Conservation (phyloP, 2,113 vertebrate species). For the Phylloscopus trochilus region DNA sequence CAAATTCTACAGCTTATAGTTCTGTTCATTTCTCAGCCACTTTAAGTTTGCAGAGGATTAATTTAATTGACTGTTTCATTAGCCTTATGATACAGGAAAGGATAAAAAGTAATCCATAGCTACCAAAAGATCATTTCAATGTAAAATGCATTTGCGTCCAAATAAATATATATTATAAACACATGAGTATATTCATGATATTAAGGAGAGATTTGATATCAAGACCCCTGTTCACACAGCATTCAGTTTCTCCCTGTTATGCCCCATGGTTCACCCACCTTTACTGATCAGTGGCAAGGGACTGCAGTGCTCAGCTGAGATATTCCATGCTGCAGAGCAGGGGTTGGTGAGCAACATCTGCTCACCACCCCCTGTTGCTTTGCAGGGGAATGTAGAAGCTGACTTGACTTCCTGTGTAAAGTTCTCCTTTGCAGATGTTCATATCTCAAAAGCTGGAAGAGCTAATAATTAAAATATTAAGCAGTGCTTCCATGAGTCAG, state of each 20-base stretch:
- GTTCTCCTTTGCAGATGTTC: conserved; percentile 47
- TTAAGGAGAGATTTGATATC: not conserved
- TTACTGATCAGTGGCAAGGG: not conserved
- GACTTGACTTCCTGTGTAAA: not conserved
- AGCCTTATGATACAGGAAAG: conserved; percentile 26
- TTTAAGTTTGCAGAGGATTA: conserved; percentile 54
- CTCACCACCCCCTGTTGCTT: conserved; percentile 3
- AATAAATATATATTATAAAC: not conserved
- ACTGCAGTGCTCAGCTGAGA: not conserved
- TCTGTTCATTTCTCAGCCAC: conserved; percentile 8
- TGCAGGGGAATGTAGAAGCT: not conserved
- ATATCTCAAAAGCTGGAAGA: conserved; percentile 21
- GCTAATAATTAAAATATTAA: conserved; percentile 55
- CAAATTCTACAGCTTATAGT: conserved; percentile 8
- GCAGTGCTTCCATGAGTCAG: not conserved
- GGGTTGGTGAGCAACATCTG: not conserved
- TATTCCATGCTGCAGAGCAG: not conserved
- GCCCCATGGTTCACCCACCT: not conserved
- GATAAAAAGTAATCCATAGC: conserved; percentile 20
- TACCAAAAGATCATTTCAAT: not conserved
- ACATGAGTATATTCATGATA: not conserved
- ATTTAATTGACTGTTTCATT: conserved; percentile 57
- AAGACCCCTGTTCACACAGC: not conserved
- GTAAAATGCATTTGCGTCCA: not conserved
- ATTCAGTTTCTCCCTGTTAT: not conserved